phyloP scores from a whole-genome alignment of 2,113 vertebrate genomes.

The Ciconia stormi region DNA sequence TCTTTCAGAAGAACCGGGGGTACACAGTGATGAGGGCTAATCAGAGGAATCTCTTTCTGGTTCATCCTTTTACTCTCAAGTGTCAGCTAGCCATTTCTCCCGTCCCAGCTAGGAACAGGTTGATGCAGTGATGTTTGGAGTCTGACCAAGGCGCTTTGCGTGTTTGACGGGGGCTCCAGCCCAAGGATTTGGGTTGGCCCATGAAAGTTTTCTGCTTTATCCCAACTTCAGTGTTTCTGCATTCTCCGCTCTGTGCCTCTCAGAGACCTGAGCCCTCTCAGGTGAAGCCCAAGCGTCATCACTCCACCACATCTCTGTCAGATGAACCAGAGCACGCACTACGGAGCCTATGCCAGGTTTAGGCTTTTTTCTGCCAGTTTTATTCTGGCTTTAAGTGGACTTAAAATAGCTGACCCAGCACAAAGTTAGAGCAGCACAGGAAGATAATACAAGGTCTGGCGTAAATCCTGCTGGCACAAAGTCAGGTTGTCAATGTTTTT shows the following conservation, averaged over 20 bases:
- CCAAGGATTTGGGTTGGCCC: not conserved
- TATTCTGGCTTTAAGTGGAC: not conserved
- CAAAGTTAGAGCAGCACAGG: not conserved
- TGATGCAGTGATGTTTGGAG: too few relatives aligned
- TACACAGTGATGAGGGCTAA: not conserved
- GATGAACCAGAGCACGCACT: not conserved
- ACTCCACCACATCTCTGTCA: not conserved
- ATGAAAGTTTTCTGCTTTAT: not conserved
- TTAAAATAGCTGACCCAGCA: not conserved
- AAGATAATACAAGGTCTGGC: not conserved
- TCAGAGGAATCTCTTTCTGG: not conserved
- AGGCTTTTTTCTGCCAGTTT: not conserved
- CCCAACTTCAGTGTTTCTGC: not conserved
- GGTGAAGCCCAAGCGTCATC: not conserved
- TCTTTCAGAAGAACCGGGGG: not conserved
- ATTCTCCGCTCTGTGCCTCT: not conserved
- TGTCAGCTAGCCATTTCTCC: not conserved
- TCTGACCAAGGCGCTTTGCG: accelerated
- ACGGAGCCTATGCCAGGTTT: not conserved
- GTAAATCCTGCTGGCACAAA: not conserved
- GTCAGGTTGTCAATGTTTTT: not conserved
- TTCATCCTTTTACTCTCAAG: not conserved
- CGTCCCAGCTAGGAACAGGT: not conserved
- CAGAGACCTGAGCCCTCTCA: not conserved
- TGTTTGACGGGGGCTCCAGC: not conserved